Evolutionary conservation across 1,140 invertebrate species (phyloP).

Genomic region (Anagrus nilaparvatae): DNA sequence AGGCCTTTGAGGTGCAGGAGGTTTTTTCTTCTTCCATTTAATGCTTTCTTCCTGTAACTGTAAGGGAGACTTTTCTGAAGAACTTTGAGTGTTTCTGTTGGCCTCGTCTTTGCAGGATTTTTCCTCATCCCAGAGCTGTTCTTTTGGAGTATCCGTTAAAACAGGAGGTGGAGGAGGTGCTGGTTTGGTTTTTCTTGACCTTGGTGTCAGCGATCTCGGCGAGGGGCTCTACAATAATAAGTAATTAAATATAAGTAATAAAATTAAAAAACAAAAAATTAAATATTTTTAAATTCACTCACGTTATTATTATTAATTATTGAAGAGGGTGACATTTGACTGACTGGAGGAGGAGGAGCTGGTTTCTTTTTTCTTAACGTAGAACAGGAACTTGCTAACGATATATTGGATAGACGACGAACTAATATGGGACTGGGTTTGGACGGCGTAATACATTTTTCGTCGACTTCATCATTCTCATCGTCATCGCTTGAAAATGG

Average conservation of each 20-base stretch:
- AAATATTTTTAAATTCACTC: conserved; percentile 1
- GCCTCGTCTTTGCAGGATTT: conserved; percentile 48
- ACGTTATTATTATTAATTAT: no score
- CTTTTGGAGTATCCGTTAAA: not conserved
- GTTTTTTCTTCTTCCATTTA: conserved; percentile 68
- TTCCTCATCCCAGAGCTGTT: conserved; percentile 36
- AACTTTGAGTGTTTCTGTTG: conserved; percentile 47
- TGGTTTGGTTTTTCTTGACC: conserved; percentile 41
- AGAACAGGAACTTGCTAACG: conserved; percentile 32
- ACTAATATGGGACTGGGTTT: conserved; percentile 48
- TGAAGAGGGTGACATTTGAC: conserved; percentile 21
- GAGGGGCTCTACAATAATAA: conserved; percentile 33
- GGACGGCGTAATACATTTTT: conserved; percentile 27
- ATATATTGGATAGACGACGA: conserved; percentile 35
- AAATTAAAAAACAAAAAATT: conserved; percentile 4
- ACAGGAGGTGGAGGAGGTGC: conserved; percentile 46
- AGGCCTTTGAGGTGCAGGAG: conserved; percentile 68
- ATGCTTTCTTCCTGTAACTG: no score
- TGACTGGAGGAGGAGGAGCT: conserved; percentile 55
- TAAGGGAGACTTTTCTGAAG: no score
- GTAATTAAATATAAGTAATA: conserved; percentile 5
- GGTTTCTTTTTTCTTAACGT: conserved; percentile 52
- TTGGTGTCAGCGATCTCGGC: conserved; percentile 25
- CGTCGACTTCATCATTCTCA: conserved; percentile 45
- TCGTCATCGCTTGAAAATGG: conserved; percentile 62